These are phyloP conservation scores for Dipus sagitta DNA, from an alignment of 2,797 vertebrate genomes.

Conservation along the genomic window DNA sequence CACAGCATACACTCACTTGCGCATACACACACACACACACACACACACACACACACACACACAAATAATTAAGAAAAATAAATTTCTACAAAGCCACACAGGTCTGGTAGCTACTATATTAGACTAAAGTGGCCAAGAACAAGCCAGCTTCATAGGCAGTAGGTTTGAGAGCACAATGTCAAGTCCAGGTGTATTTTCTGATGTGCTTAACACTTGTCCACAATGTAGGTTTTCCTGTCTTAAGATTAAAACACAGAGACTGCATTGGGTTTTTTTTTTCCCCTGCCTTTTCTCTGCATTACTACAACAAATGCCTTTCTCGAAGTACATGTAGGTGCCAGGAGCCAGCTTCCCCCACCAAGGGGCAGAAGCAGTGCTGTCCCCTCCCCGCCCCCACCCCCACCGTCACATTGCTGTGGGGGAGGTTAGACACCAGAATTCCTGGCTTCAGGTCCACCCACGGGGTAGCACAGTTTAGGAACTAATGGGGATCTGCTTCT, in stretches of 20 bases:
- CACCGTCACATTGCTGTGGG: background rate
- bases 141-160: background rate
- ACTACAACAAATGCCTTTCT: background rate
- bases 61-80: no score
- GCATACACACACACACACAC: no score
- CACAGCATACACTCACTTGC: no score
- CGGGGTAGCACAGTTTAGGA: conserved; percentile 84
- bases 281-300: background rate
- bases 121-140: background rate
- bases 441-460: conserved; percentile 76
- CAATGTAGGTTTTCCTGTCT: background rate
- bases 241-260: conserved; percentile 36
- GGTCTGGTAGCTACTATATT: background rate
- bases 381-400: background rate
- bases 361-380: conserved; percentile 60
- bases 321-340: background rate
- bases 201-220: background rate
- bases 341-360: background rate
- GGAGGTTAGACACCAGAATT: conserved; percentile 54
- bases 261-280: background rate
- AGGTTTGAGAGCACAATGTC: background rate
- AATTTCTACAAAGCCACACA: no score
- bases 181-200: background rate
- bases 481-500: conserved; percentile 80
- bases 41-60: no score